Evolutionary conservation across 92 coral and sea anemone genomes (phyloP).

Genomic region (Parazoanthus darwini): DNA sequence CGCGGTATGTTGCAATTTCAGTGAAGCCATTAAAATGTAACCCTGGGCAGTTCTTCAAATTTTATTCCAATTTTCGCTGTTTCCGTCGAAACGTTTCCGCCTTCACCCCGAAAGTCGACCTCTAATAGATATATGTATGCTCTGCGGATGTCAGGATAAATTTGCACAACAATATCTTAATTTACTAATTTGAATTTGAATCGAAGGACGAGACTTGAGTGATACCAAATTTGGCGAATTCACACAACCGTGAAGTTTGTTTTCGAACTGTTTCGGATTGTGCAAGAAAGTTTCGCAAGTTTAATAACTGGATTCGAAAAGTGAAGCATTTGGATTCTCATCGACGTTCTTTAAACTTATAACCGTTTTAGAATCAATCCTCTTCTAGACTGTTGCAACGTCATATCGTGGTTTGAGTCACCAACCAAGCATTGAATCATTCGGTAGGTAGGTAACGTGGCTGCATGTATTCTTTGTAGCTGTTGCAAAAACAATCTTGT

Average conservation of each 20-base stretch:
- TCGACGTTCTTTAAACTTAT: neutral
- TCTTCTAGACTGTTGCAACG: neutral
- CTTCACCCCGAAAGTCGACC: neutral
- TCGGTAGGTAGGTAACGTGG: slow-evolving; percentile 4
- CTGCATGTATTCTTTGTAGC: neutral
- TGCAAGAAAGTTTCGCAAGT: slow-evolving; percentile 38
- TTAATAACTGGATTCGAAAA: neutral
- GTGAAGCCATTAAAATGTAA: neutral
- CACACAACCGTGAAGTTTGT: slow-evolving; percentile 25
- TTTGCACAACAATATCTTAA: slow-evolving; percentile 31
- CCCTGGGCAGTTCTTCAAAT: neutral
- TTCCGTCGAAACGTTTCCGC: neutral
- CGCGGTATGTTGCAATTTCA: neutral
- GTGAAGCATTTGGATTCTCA: neutral
- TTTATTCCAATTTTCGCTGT: neutral
- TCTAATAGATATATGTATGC: neutral
- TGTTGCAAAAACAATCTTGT: neutral
- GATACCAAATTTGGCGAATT: slow-evolving; percentile 40
- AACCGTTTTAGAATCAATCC: neutral
- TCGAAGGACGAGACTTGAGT: neutral
- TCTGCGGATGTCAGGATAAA: neutral
- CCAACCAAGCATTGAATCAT: neutral
- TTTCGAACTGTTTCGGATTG: neutral
- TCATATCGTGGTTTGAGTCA: neutral
- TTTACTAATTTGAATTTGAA: slow-evolving; percentile 28